Base-by-base conservation (phyloP, 2,888 invertebrate species). In the Clanis bilineata region DNA sequence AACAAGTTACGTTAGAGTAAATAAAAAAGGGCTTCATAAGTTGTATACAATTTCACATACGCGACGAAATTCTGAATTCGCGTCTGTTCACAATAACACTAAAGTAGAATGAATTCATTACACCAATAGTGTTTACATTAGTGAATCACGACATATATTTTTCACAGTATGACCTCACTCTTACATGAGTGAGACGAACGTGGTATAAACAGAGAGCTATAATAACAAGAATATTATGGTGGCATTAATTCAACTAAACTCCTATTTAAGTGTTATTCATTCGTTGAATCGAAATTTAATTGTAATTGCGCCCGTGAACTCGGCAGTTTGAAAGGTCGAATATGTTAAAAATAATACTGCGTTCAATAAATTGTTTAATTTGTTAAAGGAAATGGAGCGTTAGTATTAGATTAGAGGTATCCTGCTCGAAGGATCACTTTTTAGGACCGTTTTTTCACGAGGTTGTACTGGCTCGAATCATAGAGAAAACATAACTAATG, bases 61-160 rank as follows among this genome's bases (percentile, higher is more conserved):
- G n/a, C n/a, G n/a, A n/a, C n/a, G n/a, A 32, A 32, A 36, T 12
- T 3, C 36, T 36, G 9, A 9, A 9, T 36, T 12, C 36, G 36
- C 12, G 36, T 12, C 1, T 36, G 36, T 12, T 36, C 12, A 36
- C 36, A 36, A 51, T 28, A 51, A 51, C 47, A 28, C n/a, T 47
- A 28, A 47, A 32, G 51, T 51, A 32, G 32, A 3, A 51, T 51
- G 15, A 51, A 51, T 45, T 23, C 23, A 45, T 51, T 51, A 39
- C 23, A 56, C 38, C 47, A 28, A 51, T 6, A 39, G 44, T 60
- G 59, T 58, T 65, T 63, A 66, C 62, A 61, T 45, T 38, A 38
- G 56, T 69, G 65, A 69, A 60, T 66, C 64, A 64, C 60, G 0
- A 38, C 32, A 23, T 41, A 41, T 56, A 55, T 59, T 54, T 25